phyloP scores from a whole-genome alignment of 2,888 invertebrate species.

The Pomacea canaliculata region DNA sequence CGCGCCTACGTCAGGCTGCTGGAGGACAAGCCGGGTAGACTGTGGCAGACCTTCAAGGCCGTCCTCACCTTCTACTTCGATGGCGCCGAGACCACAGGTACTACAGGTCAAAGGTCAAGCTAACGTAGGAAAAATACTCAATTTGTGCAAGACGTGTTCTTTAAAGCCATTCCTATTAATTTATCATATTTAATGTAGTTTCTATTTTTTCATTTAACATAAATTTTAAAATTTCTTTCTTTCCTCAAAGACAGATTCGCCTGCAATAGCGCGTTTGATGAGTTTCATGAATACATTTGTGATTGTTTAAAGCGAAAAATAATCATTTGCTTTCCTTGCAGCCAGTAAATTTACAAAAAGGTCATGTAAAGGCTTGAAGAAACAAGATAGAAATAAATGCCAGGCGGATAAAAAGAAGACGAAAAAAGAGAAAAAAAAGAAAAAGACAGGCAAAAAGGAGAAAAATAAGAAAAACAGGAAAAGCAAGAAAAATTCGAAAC shows the following conservation, averaged over 20 bases:
- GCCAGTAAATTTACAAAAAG: too few relatives aligned
- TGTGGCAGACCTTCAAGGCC: conserved; percentile 18
- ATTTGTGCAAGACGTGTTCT: too few relatives aligned
- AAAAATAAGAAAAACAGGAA: not conserved
- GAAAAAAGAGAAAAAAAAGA: not conserved
- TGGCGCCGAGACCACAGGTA: not conserved
- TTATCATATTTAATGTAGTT: too few relatives aligned
- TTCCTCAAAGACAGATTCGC: too few relatives aligned
- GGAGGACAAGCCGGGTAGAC: conserved; percentile 6
- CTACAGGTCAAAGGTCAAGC: too few relatives aligned
- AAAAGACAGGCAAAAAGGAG: not conserved
- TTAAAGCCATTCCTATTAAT: not conserved
- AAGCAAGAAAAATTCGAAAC: not conserved
- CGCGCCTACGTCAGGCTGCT: conserved; percentile 15
- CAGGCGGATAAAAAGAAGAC: not conserved
- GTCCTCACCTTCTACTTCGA: conserved; percentile 6
- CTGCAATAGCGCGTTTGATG: too few relatives aligned
- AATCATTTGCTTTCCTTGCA: too few relatives aligned
- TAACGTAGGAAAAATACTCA: too few relatives aligned
- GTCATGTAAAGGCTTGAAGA: not conserved
- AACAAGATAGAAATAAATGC: not conserved
- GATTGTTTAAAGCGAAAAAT: too few relatives aligned
- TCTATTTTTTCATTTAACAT: too few relatives aligned
- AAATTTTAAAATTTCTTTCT: too few relatives aligned
- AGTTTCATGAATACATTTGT: too few relatives aligned